A percentile compares a stretch with the other conserved stretches of the same genome.
phyloP scores from a whole-genome alignment of 2,797 vertebrate genomes.

The Micromesistius poutassou region DNA sequence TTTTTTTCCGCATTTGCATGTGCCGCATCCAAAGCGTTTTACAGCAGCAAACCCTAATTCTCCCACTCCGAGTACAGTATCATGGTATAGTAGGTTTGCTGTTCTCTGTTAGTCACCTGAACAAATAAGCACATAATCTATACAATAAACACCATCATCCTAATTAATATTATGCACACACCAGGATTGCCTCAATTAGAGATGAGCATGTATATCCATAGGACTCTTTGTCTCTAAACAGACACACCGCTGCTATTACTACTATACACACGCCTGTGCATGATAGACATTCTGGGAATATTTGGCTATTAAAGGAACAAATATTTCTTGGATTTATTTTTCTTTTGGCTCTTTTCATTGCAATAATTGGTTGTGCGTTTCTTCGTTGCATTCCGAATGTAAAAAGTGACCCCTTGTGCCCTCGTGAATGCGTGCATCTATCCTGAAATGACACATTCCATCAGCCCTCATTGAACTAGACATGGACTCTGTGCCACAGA shows the following conservation, averaged over 20 bases:
- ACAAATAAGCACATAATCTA: slow-evolving; percentile 72
- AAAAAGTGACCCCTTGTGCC: slow-evolving; percentile 61
- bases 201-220: slow-evolving; percentile 54
- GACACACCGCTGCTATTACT: slow-evolving; percentile 37
- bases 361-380: slow-evolving; percentile 59
- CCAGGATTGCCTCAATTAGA: slow-evolving; percentile 69
- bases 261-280: slow-evolving; percentile 23
- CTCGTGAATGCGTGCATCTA: slow-evolving; percentile 61
- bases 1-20: slow-evolving; percentile 51
- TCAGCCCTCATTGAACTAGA: slow-evolving; percentile 70
- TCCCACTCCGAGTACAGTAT: slow-evolving; percentile 46
- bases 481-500: slow-evolving; percentile 62
- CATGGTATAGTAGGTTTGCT: slow-evolving; percentile 34
- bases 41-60: slow-evolving; percentile 42
- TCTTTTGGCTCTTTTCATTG: slow-evolving; percentile 31
- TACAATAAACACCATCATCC: slow-evolving; percentile 70
- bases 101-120: slow-evolving; percentile 62
- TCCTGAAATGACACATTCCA: slow-evolving; percentile 70
- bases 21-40: slow-evolving; percentile 29
- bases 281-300: slow-evolving; percentile 49
- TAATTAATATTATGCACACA: slow-evolving; percentile 72
- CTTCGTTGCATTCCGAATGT: slow-evolving; percentile 59
- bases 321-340: slow-evolving; percentile 49
- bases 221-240: slow-evolving; percentile 43
- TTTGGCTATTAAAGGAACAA: slow-evolving; percentile 43